Conservation (phyloP, 1,140 invertebrate genomes). For the Anastatus disparis region DNA sequence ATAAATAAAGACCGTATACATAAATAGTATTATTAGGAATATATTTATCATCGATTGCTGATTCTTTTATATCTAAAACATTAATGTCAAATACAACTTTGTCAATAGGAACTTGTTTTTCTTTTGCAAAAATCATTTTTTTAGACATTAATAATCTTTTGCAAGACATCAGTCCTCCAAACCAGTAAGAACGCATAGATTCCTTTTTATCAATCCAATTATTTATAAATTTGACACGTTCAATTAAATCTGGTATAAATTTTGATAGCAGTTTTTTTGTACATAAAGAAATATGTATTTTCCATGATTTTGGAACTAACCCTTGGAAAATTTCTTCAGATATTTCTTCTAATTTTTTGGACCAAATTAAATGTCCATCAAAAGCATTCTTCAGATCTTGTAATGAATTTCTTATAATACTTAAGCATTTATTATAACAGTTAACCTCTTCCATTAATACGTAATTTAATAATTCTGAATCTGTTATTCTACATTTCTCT, state of each 20-base stretch:
- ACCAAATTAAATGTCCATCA: constrained; percentile 73
- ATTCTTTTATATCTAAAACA: constrained; percentile 50
- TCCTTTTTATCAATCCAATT: constrained; percentile 72
- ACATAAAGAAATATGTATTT: constrained; percentile 38
- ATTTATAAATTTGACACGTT: constrained; percentile 55
- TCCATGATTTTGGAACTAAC: constrained; percentile 67
- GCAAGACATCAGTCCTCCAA: constrained; percentile 77
- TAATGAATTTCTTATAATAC: constrained; percentile 65
- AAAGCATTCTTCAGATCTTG: constrained; percentile 71
- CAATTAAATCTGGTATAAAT: constrained; percentile 52
- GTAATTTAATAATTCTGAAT: constrained; percentile 72
- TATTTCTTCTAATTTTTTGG: constrained; percentile 71
- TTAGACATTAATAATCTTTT: constrained; percentile 77
- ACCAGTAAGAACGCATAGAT: constrained; percentile 73
- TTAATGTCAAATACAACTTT: constrained; percentile 70
- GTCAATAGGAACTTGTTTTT: constrained; percentile 71
- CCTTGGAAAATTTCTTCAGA: constrained; percentile 68
- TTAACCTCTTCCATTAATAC: constrained; percentile 74
- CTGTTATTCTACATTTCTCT: constrained; percentile 67
- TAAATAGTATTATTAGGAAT: constrained; percentile 76
- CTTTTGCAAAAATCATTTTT: constrained; percentile 74
- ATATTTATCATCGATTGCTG: constrained; percentile 30
- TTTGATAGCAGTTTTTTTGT: constrained; percentile 42
- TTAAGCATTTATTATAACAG: constrained; percentile 72
- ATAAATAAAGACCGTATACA: constrained; percentile 83